Percentiles rank a stretch among this genome's conserved stretches.
These are phyloP conservation scores for Geotrupes spiniger DNA, from an alignment of 2,888 invertebrate species.

Conservation along the genomic window DNA sequence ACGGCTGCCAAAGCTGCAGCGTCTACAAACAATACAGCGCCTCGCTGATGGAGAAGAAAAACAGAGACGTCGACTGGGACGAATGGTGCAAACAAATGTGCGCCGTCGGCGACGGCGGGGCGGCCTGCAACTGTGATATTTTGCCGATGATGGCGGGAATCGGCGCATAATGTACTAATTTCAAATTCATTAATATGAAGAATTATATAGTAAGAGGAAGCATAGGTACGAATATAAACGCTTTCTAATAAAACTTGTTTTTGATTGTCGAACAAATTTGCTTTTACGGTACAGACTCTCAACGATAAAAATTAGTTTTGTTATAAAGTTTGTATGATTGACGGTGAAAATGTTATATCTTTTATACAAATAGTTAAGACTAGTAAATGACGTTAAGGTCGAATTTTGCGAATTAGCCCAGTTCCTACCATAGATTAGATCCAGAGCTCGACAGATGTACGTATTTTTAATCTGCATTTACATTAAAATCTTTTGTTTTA, in stretches of 20 bases:
- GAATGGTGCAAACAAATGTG: conserved; percentile 66
- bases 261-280: too few relatives aligned
- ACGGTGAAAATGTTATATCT: too few relatives aligned
- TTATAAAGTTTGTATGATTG: too few relatives aligned
- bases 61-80: conserved; percentile 54
- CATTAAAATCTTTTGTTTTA: too few relatives aligned
- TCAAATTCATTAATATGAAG: not conserved
- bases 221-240: conserved; percentile 5
- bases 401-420: too few relatives aligned
- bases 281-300: too few relatives aligned
- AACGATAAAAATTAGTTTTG: too few relatives aligned
- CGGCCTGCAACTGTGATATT: conserved; percentile 72
- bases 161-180: not conserved
- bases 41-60: conserved; percentile 8
- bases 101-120: conserved; percentile 68
- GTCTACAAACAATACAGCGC: conserved; percentile 8
- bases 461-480: too few relatives aligned
- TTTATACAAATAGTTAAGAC: too few relatives aligned
- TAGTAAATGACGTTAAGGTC: too few relatives aligned
- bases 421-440: too few relatives aligned
- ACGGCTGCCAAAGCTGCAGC: conserved; percentile 51
- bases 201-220: conserved; percentile 1
- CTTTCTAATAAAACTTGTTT: not conserved
- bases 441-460: too few relatives aligned
- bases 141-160: conserved; percentile 53